Conservation (phyloP, 2,888 invertebrate species). For the Macaria notata region DNA sequence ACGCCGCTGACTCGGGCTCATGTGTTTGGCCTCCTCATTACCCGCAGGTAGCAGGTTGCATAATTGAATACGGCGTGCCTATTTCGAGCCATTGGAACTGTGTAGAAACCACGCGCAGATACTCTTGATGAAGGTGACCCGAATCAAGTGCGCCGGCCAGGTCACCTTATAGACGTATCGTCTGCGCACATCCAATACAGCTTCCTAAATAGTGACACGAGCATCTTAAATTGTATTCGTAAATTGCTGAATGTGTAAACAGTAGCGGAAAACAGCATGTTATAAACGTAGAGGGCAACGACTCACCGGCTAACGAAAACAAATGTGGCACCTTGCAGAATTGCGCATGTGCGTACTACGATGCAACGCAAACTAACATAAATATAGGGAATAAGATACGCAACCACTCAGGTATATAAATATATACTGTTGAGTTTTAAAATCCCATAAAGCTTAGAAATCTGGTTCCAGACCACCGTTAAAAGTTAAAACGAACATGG, state of each 20-base stretch:
- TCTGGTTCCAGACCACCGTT: conserved; percentile 3
- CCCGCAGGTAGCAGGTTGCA: conserved; percentile 39
- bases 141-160: conserved; percentile 10
- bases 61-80: conserved; percentile 36
- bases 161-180: conserved; percentile 17
- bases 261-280: conserved; percentile 48
- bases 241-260: conserved; percentile 53
- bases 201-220: conserved; percentile 42
- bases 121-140: conserved; percentile 15
- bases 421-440: background rate
- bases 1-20: conserved; percentile 53
- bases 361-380: conserved; percentile 21
- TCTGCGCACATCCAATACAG: conserved; percentile 16
- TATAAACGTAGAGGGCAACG: conserved; percentile 54
- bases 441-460: conserved; percentile 4
- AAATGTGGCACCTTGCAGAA: conserved; percentile 40
- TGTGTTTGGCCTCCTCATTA: conserved; percentile 56
- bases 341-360: conserved; percentile 12
- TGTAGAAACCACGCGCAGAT: conserved; percentile 13
- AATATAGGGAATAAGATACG: conserved; percentile 2
- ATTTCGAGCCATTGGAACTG: conserved; percentile 30
- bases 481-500: conserved; percentile 11
- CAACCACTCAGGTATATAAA: background rate
- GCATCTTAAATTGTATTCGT: conserved; percentile 43
- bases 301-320: conserved; percentile 48